phyloP scores from a whole-genome alignment of 2,888 invertebrate species.

The Sycophila texana region DNA sequence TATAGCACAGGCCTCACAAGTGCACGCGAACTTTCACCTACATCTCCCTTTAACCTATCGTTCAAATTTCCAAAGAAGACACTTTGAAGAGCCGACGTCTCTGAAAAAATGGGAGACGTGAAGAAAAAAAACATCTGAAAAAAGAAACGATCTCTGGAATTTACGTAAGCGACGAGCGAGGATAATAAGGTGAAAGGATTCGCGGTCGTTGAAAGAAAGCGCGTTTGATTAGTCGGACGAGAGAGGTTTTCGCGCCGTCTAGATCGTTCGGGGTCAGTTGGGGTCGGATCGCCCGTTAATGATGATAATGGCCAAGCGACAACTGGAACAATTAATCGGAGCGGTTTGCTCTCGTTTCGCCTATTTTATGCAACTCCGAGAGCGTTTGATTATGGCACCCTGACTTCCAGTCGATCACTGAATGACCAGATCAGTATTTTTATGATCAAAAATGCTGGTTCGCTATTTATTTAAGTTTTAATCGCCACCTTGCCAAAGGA shows the following conservation, averaged over 20 bases:
- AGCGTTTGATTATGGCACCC: neutral
- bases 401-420: neutral
- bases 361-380: neutral
- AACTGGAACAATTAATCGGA: constrained; percentile 13
- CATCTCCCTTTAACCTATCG: too few species aligned
- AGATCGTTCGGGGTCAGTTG: neutral
- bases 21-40: constrained; percentile 6
- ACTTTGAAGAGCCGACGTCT: too few species aligned
- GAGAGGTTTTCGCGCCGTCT: neutral
- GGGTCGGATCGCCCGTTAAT: neutral
- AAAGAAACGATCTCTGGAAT: neutral
- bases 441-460: too few species aligned
- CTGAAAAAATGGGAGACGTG: neutral
- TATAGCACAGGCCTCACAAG: too few species aligned
- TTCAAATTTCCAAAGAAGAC: too few species aligned
- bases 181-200: constrained; percentile 46
- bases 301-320: neutral
- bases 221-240: constrained; percentile 42
- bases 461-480: too few species aligned
- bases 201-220: constrained; percentile 14
- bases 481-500: too few species aligned
- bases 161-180: constrained; percentile 33
- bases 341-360: constrained; percentile 3
- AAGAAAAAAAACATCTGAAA: neutral
- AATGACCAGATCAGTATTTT: too few species aligned